phyloP scores from a whole-genome alignment of 2,888 invertebrate species.

The Chaitophorus viminalis region DNA sequence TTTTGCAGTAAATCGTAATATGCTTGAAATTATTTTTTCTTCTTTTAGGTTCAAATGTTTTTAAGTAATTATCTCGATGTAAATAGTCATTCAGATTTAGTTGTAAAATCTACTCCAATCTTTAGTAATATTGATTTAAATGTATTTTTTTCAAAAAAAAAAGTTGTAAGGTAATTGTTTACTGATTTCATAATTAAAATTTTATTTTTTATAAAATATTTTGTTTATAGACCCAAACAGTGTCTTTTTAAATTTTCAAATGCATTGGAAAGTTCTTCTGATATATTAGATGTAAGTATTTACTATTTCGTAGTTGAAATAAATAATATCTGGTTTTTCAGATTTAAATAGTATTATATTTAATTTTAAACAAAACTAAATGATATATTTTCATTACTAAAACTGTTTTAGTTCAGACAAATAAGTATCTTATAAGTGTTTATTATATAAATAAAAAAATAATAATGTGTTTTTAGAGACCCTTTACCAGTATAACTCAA shows the following conservation, averaged over 20 bases:
- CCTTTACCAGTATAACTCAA: conserved; percentile 54
- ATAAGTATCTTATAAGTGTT: neutral
- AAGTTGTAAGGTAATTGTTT: conserved; percentile 35
- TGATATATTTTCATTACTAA: neutral
- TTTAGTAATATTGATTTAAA: conserved; percentile 57
- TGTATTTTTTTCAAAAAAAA: conserved; percentile 56
- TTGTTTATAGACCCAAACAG: conserved; percentile 37
- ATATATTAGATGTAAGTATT: conserved; percentile 56
- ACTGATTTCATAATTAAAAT: neutral
- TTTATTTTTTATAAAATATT: neutral
- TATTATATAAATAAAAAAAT: neutral
- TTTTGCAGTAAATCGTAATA: neutral
- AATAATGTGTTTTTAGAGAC: conserved; percentile 43
- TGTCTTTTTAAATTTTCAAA: conserved; percentile 59
- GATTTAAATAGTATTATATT: neutral
- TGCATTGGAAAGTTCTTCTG: conserved; percentile 53
- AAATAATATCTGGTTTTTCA: neutral
- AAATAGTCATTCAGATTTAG: conserved; percentile 53
- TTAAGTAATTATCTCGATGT: conserved; percentile 59
- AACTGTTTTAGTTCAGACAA: neutral
- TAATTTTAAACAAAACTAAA: neutral
- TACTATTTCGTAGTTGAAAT: neutral
- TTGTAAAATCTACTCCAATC: conserved; percentile 51
- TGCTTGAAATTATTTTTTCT: neutral
- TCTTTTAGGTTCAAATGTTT: conserved; percentile 58